phyloP scores from a whole-genome alignment of 2,113 vertebrate species.

The Calypte anna region DNA sequence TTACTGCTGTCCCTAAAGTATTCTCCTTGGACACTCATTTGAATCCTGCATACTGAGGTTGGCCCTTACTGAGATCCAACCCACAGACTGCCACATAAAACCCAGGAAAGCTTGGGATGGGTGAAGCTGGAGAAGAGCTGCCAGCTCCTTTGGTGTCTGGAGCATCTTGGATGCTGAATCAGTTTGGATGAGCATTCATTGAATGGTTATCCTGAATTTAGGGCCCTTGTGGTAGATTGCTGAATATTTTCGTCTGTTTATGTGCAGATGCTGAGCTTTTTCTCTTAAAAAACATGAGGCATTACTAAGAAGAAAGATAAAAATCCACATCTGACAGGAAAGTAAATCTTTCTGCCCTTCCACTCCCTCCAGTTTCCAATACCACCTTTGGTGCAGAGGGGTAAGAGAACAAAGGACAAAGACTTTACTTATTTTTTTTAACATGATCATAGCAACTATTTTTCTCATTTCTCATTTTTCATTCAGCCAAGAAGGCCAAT shows the following conservation, averaged over 20 bases:
- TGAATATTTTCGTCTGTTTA: background rate
- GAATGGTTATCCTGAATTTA: background rate
- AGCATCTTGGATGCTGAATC: background rate
- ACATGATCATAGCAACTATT: background rate
- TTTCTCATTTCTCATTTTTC: background rate
- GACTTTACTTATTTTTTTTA: background rate
- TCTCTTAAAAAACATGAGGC: background rate
- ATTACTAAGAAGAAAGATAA: background rate
- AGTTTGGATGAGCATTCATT: background rate
- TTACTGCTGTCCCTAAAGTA: fast-evolving
- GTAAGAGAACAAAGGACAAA: background rate
- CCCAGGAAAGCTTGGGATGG: fast-evolving
- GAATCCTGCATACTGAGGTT: fast-evolving
- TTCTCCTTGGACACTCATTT: fast-evolving
- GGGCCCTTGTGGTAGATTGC: background rate
- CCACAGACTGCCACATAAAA: background rate
- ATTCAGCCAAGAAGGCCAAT: too few relatives aligned
- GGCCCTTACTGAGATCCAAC: background rate
- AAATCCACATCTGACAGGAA: background rate
- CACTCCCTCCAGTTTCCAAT: background rate
- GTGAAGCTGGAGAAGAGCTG: background rate
- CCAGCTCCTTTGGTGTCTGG: background rate
- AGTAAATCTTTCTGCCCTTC: background rate
- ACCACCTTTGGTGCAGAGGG: background rate
- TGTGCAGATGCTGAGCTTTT: background rate